A percentile compares a stretch with the other conserved stretches of the same genome.
These are phyloP conservation scores for Eumeta japonica DNA, from an alignment of 1,140 invertebrate genomes.

Conservation along the genomic window DNA sequence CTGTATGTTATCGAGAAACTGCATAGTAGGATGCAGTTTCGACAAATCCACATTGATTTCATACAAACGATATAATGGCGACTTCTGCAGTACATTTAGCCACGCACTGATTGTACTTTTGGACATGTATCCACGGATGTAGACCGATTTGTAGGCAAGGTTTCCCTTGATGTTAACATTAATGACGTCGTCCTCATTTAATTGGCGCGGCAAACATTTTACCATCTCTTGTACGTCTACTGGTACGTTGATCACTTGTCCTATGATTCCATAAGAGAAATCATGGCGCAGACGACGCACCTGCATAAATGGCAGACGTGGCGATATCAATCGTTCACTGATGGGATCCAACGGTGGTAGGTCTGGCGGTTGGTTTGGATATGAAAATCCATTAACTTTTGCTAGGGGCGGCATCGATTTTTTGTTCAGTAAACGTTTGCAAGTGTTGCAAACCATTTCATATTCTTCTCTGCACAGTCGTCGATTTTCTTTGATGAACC, in stretches of 20 bases:
- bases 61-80: conserved; percentile 12
- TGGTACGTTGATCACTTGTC: conserved; percentile 42
- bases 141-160: conserved; percentile 10
- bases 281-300: conserved; percentile 33
- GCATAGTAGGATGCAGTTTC: neutral
- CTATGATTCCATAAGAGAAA: conserved; percentile 29
- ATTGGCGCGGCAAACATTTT: conserved; percentile 28
- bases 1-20: neutral
- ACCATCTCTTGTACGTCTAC: conserved; percentile 32
- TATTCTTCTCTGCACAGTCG: conserved; percentile 20
- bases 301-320: conserved; percentile 39
- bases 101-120: conserved; percentile 10
- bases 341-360: conserved; percentile 31
- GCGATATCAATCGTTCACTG: conserved; percentile 34
- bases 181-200: conserved; percentile 30
- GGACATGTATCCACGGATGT: conserved; percentile 7
- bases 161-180: conserved; percentile 23
- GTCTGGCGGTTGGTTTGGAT: conserved; percentile 21
- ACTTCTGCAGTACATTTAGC: conserved; percentile 9
- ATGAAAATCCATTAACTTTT: conserved; percentile 30
- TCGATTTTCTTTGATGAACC: conserved; percentile 25
- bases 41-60: neutral
- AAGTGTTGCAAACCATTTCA: conserved; percentile 21
- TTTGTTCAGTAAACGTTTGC: conserved; percentile 25
- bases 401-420: conserved; percentile 18